Evolutionary conservation across 2,888 invertebrate species (phyloP).

Genomic region (Ochlodes sylvanus): DNA sequence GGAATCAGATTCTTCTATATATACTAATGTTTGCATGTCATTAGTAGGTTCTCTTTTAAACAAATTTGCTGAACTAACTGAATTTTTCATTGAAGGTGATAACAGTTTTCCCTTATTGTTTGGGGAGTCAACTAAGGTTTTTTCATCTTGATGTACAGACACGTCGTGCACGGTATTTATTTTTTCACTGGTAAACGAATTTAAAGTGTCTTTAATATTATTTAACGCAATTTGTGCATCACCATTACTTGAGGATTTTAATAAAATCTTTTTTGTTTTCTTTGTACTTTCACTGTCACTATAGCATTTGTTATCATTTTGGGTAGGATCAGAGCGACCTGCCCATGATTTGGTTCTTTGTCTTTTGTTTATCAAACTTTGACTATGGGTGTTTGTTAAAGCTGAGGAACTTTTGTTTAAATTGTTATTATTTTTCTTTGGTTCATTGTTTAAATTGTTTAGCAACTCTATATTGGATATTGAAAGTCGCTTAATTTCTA

Average conservation of each 20-base stretch:
- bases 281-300: slow-evolving; percentile 63
- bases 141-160: slow-evolving; percentile 24
- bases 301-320: slow-evolving; percentile 52
- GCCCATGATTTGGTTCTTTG: slow-evolving; percentile 70
- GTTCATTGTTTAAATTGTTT: slow-evolving; percentile 50
- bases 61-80: slow-evolving; percentile 48
- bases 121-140: slow-evolving; percentile 1
- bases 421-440: slow-evolving; percentile 45
- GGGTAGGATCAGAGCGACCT: slow-evolving; percentile 46
- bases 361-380: slow-evolving; percentile 54
- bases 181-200: slow-evolving; percentile 32
- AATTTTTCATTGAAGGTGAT: slow-evolving; percentile 19
- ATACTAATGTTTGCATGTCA: slow-evolving; percentile 54
- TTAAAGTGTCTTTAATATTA: slow-evolving; percentile 5
- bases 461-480: slow-evolving; percentile 51
- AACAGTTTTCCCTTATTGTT: slow-evolving; percentile 43
- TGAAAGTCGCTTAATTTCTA: slow-evolving; percentile 45
- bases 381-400: slow-evolving; percentile 43
- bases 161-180: slow-evolving; percentile 27
- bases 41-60: slow-evolving; percentile 56
- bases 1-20: slow-evolving; percentile 70
- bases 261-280: slow-evolving; percentile 48
- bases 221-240: slow-evolving; percentile 1
- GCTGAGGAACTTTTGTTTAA: slow-evolving; percentile 63
- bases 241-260: slow-evolving; percentile 4